Base-by-base conservation (phyloP, 2,888 invertebrate species). In the Parnassius orleans region DNA sequence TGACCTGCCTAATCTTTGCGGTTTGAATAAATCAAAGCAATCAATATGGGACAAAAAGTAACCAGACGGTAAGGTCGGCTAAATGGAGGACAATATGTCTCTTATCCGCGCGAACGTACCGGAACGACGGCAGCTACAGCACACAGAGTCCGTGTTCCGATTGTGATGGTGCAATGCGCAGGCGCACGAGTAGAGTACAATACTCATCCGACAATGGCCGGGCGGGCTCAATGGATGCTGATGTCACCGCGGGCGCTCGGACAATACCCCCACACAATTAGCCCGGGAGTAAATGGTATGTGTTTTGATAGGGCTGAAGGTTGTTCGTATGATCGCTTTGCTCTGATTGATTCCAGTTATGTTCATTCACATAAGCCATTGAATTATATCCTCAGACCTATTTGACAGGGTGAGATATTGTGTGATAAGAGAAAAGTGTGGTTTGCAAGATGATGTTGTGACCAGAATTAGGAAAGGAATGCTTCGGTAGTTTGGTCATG, bases 191-290 rank as follows among this genome's bases (percentile, higher is more conserved):
- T 9, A 14, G 53, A 2, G 42, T 15, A 42, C 53, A 51, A 51
- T 14, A n/a, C 41, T 48, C 12, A 12, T 19, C 14, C 7, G 48
- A 42, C 51, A 51, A 51, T 52, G 57, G 51, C 51, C 19, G 58
- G 11, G 10, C 47, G 47, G 24, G 53, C 15, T 41, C 53, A 33
- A 11, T 53, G 33, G 41, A n/a, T 12, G 47, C 53, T 48, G 53
- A 60, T 53, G 41, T 60, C 53, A 48, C 53, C 42, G 60, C 48
- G 53, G 53, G 42, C 41, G 60, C 12, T 41, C 33, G 9, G 19
- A 52, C 52, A 44, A 58, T 55, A 33, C 44, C 54, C 54, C 55
- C n/a, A 11, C 43, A 48, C 48, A 15, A 48, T 48, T 48, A 48
- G 48, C 48, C 9, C 48, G 14, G 9, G 48, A 46, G 46, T 46